Base-by-base conservation (phyloP, 2,888 invertebrate genomes). In the Diploptera punctata region DNA sequence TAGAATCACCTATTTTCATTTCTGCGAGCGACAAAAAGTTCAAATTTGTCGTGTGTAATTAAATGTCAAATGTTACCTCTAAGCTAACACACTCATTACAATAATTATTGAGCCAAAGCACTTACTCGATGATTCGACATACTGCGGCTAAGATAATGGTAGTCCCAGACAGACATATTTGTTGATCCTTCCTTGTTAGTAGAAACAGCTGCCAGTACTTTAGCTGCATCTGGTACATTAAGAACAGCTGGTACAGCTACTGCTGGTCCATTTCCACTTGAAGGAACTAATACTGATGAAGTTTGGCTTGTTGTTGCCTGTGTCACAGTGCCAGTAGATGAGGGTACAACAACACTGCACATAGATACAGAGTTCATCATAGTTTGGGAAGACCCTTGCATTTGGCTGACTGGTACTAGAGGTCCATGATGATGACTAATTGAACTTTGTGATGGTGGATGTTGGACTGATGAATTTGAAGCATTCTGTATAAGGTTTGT, bases 221-320 rank as follows among this genome's bases (percentile, higher is more conserved):
- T 82, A 68, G 81, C 80, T 61, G 80, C 78, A 75, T 82, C 82
- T 49, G 83, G 83, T 52, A 83, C 82, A 75, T 82, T 83, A 61
- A 83, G 77, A 47, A 83, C 81, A 61, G 81, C 78, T 78, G 76
- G 79, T 78, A 29, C 57, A 31, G 65, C n/a, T 26, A 54, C 31
- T 67, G 44, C 19, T 44, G 71, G 52, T 38, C 44, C 57, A 44
- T 38, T 71, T 54, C 65, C 38, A 19, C 29, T 54, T 21, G 70
- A 1, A 47, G 71, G 13, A n/a, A 24, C 29, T 49, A 62, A 31
- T 71, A 52, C 24, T 49, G 61, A 33, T 54, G 71, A 44, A 26
- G 54, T n/a, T 16, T 31, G 60, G 9, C 18, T 68, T 52, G 60
- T 13, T 26, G 54, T n/a, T 38, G 49, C 33, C 24, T 44, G 19